Evolutionary conservation across 2,113 vertebrate genomes (phyloP), one percentile per base, ranked within the genome.

Genomic region (Alexandromys fortis): DNA sequence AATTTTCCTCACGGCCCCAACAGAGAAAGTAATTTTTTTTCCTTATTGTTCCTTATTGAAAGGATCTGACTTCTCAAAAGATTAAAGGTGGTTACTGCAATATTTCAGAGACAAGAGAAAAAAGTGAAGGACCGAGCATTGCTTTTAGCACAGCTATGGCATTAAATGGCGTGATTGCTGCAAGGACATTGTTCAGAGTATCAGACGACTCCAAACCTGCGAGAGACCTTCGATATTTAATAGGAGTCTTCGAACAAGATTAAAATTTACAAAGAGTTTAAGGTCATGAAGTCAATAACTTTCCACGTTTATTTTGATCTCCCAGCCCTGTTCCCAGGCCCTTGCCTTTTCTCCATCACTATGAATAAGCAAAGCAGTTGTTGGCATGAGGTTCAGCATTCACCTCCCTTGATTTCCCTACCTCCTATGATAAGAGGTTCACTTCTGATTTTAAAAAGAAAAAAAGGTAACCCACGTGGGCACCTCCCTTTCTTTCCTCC

Each of bases 271-370:
- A 72, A 94, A 89, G 52, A 86, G 70, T 42, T 70, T 94, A 96
- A 97, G 95, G 94, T 95, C 97, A 96, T 52, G 21, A 63, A 96
- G 94, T 95, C 85, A 89, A 86, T 38, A 72, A 22, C 47, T 49
- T 94, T 89, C 88, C 86, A 90, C 94, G 86, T 97, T 94, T 95
- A 95, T 92, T 97, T 97, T 93, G 73, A 97, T 94, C 90, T 97
- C 93, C 35, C 42, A 78, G 67, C 12, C 26, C 58, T 61, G 49
- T 95, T 89, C 58, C 61, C 35, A 42, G 42, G 81, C 75, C 65
- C 61, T 67, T 89, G 38, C 75, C 73, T 92, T 93, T 85, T 75
- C 33, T 89, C 75, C 26, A 26, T 83, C n/a, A 94, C 72, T 78
- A 63, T 67, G 88, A 96, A 89, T 92, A 95, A 94, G 38, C 13